Evolutionary conservation across 1,140 invertebrate species (phyloP).

Genomic region (Chionoecetes opilio): DNA sequence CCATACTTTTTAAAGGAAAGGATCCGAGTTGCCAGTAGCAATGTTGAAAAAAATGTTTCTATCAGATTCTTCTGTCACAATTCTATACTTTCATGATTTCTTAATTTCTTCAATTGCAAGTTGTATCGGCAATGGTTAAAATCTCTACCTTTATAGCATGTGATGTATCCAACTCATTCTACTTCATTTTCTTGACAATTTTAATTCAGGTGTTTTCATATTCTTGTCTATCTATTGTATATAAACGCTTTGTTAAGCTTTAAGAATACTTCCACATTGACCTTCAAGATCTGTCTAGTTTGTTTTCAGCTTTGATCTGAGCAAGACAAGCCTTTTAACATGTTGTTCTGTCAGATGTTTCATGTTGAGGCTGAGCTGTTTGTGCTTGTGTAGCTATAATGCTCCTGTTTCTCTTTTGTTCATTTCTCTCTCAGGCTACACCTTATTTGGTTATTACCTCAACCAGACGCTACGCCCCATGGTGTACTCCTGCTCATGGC

Average conservation of each 20-base stretch:
- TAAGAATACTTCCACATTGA: neutral
- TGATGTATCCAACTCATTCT: neutral
- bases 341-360: no score
- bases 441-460: constrained; percentile 89
- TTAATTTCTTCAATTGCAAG: no score
- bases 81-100: no score
- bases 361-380: neutral
- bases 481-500: constrained; percentile 95
- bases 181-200: neutral
- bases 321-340: neutral
- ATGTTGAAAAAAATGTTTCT: no score
- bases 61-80: no score
- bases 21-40: no score
- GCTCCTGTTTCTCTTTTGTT: constrained; percentile 59
- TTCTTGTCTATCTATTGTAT: neutral
- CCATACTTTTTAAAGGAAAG: no score
- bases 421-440: constrained; percentile 87
- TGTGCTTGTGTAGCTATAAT: constrained; percentile 39
- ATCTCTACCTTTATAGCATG: neutral
- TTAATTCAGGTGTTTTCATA: neutral
- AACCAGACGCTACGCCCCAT: constrained; percentile 93
- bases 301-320: neutral
- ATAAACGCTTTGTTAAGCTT: neutral
- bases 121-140: neutral
- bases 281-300: neutral